These are phyloP conservation scores for Drosophila kohkoa DNA, from an alignment of 1,140 invertebrate species.

Conservation along the genomic window DNA sequence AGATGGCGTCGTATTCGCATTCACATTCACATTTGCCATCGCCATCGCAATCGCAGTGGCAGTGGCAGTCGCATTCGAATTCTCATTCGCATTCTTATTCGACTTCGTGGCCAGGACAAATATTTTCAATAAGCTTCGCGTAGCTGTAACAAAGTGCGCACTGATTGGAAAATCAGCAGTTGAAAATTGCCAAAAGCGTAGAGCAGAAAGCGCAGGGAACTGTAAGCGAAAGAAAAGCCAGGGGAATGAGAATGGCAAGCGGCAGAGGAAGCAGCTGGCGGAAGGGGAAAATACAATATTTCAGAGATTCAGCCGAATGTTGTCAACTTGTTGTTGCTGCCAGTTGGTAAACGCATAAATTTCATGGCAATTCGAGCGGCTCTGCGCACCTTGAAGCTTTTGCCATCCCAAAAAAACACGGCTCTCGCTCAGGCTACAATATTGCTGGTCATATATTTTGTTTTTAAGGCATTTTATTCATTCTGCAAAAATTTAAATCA, in stretches of 20 bases:
- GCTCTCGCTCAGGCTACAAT: slow-evolving; percentile 41
- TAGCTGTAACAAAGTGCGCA: slow-evolving; percentile 74
- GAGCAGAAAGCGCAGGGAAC: background rate
- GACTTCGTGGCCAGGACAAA: slow-evolving; percentile 69
- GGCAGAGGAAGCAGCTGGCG: background rate
- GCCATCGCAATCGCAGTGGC: slow-evolving; percentile 31
- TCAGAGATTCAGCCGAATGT: slow-evolving; percentile 61
- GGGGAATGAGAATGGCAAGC: background rate
- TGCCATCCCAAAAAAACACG: background rate
- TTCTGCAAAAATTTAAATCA: slow-evolving; percentile 74
- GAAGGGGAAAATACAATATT: slow-evolving; percentile 64
- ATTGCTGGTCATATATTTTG: slow-evolving; percentile 72
- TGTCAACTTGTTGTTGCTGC: slow-evolving; percentile 63
- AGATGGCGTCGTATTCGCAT: slow-evolving; percentile 61
- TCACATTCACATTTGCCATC: slow-evolving; percentile 35
- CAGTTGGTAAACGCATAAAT: slow-evolving; percentile 78
- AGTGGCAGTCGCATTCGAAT: slow-evolving; percentile 29
- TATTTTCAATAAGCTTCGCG: slow-evolving; percentile 77
- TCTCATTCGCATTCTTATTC: slow-evolving; percentile 37
- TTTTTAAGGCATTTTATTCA: slow-evolving; percentile 77
- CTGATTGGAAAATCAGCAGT: slow-evolving; percentile 82
- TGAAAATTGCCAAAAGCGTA: slow-evolving; percentile 67
- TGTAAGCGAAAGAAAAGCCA: too few species aligned
- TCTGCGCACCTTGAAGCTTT: slow-evolving; percentile 63
- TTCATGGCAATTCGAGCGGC: slow-evolving; percentile 65